Evolutionary conservation across 2,113 vertebrate species (phyloP).

Genomic region (Maccullochella peelii): DNA sequence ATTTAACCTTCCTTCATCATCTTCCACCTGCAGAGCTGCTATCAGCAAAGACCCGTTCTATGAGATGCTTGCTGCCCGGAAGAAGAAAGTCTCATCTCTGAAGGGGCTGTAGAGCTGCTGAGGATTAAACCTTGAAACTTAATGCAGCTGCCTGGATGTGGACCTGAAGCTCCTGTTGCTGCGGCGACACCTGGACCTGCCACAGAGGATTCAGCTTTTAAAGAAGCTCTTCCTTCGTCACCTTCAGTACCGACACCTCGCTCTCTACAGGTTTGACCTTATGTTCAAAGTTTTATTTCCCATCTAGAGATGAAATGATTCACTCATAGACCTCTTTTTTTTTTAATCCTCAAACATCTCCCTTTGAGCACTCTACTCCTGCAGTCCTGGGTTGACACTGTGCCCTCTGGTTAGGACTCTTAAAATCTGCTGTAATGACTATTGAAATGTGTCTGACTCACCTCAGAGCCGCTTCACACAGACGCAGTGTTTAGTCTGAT

Average conservation of each 20-base stretch:
- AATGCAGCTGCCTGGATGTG: neutral
- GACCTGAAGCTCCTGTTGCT: conserved; percentile 31
- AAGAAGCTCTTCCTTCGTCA: conserved; percentile 10
- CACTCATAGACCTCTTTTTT: neutral
- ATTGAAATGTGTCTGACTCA: conserved; percentile 27
- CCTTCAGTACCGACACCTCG: neutral
- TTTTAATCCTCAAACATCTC: neutral
- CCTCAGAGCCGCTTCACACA: conserved; percentile 3
- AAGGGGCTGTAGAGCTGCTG: conserved; percentile 87
- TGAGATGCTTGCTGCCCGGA: conserved; percentile 96
- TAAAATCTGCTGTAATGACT: conserved; percentile 19
- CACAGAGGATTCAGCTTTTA: neutral
- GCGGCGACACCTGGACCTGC: conserved; percentile 41
- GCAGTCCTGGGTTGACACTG: neutral
- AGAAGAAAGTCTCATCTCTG: conserved; percentile 96
- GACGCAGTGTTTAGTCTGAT: conserved; percentile 12
- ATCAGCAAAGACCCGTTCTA: conserved; percentile 99
- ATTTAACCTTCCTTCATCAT: neutral
- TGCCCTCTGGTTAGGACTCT: conserved; percentile 4
- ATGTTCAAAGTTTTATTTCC: neutral
- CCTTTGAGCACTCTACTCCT: conserved; percentile 11
- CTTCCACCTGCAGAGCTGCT: conserved; percentile 87
- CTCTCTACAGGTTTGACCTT: conserved; percentile 22
- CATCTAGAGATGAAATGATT: conserved; percentile 4
- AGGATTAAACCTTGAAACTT: neutral